Evolutionary conservation across 2,113 vertebrate genomes (phyloP), one percentile per base, ranked within the genome.

Genomic region (Mionectes macconnelli): DNA sequence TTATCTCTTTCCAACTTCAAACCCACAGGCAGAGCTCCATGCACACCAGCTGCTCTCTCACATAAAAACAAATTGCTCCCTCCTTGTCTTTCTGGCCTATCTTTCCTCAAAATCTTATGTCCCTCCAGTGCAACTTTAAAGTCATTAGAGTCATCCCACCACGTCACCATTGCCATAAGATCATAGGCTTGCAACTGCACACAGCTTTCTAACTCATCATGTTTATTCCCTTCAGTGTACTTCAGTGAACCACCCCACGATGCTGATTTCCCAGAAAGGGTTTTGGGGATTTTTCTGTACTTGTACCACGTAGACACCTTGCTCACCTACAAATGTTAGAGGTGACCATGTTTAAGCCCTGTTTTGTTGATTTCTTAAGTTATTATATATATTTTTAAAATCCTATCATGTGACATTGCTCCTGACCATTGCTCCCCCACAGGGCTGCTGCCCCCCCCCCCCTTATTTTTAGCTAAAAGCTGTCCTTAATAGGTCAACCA

Each of bases 391-490:
- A 6, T 75, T 76, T 66, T 15, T 10, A 6, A 80, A 66, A 24
- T 59, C 3, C 0, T 89, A 60, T 52, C 3, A 5, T 40, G 24
- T 60, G 22, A 31, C 24, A 24, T 83, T 14, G 28, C 19, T 57
- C 12, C 39, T 74, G n/a, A 39, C 6, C 4, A 10, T 31, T 39
- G 4, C 24, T 69, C 9, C 5, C 4, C 42, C 21, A 33, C 6
- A 49, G 28, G 52, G 10, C 28, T 86, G 42, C n/a, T 67, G 13
- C 0, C n/a, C 12, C 3, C 0, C n/a, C 12, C 3, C 3, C 9
- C 45, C 44, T 83, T 55, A 37, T 74, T 94, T 13, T 35, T 19
- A 57, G 27, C 7, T 57, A 44, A 56, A 74, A 81, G 7, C 6
- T 70, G 4, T 60, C 23, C 33, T 35, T 45, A 40, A 27, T 14